These are phyloP conservation scores for Ennomos erosarius DNA, from an alignment of 2,888 invertebrate genomes.

Conservation along the genomic window DNA sequence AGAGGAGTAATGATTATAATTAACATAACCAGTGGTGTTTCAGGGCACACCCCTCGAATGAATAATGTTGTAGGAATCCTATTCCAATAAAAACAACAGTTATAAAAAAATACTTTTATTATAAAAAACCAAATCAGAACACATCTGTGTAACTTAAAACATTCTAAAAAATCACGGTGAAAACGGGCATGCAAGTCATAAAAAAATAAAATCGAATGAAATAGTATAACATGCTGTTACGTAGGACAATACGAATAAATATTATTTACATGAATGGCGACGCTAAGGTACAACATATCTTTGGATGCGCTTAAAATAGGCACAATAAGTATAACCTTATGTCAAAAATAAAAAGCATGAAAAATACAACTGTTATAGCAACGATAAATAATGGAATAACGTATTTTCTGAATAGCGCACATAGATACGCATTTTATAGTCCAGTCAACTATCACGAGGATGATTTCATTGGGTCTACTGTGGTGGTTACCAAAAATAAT, in stretches of 20 bases:
- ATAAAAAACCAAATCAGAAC: constrained; percentile 31
- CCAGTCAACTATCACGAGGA: too few relatives aligned
- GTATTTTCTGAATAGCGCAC: too few relatives aligned
- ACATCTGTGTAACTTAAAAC: constrained; percentile 29
- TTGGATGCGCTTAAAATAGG: constrained; percentile 61
- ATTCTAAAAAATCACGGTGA: constrained; percentile 33
- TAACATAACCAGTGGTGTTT: too few relatives aligned
- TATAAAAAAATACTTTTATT: constrained; percentile 36
- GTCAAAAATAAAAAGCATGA: constrained; percentile 11
- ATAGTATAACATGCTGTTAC: constrained; percentile 31
- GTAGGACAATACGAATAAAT: constrained; percentile 55
- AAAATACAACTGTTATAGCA: constrained; percentile 4
- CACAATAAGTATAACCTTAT: constrained; percentile 28
- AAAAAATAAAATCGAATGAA: constrained; percentile 34
- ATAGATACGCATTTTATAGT: too few relatives aligned
- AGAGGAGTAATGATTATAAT: too few relatives aligned
- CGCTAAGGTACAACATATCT: constrained; percentile 67
- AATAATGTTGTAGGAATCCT: background rate
- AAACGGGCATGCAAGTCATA: constrained; percentile 23
- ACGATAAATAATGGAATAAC: constrained; percentile 11
- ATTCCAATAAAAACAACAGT: background rate
- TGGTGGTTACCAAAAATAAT: too few relatives aligned
- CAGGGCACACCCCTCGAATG: background rate
- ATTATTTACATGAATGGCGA: constrained; percentile 72
- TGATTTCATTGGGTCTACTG: too few relatives aligned